Percentiles rank a stretch among this genome's conserved stretches.
Conservation (phyloP, 2,113 vertebrate genomes). For the Cyprinodon brontotheroides region DNA sequence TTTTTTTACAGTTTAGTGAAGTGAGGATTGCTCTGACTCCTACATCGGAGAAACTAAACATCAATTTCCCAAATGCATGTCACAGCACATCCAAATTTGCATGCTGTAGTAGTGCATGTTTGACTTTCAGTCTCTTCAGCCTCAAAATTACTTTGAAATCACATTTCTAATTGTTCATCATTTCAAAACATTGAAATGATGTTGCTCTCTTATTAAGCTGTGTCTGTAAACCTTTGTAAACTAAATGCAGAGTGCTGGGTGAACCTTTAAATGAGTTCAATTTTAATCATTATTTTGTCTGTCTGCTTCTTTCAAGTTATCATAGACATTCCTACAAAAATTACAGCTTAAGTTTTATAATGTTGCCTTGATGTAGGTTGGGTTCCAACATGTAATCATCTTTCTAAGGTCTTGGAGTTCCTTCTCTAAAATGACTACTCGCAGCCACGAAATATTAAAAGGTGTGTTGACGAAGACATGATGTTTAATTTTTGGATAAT, state of each 20-base stretch:
- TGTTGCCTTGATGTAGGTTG: background rate
- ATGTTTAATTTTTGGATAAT: background rate
- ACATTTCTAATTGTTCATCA: background rate
- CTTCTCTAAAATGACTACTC: background rate
- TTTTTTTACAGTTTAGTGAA: too few species aligned
- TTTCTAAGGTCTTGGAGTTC: background rate
- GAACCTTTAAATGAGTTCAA: conserved; percentile 3
- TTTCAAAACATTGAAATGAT: background rate
- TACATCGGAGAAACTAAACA: too few species aligned
- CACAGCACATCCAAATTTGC: background rate
- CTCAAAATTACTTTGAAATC: background rate
- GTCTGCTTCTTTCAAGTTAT: background rate
- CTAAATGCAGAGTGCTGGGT: background rate
- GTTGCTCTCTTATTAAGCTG: background rate
- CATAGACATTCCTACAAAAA: background rate
- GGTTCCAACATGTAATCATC: background rate
- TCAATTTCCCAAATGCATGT: background rate
- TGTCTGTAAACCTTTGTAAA: background rate
- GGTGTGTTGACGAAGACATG: background rate
- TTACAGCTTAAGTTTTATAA: background rate
- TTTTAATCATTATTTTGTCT: background rate
- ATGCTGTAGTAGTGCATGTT: background rate
- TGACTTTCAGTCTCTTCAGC: background rate
- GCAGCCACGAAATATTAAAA: background rate
- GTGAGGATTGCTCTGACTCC: too few species aligned